Evolutionary conservation across 1,140 invertebrate genomes (phyloP), one percentile per base, ranked within the genome.

Genomic region (Apis florea): DNA sequence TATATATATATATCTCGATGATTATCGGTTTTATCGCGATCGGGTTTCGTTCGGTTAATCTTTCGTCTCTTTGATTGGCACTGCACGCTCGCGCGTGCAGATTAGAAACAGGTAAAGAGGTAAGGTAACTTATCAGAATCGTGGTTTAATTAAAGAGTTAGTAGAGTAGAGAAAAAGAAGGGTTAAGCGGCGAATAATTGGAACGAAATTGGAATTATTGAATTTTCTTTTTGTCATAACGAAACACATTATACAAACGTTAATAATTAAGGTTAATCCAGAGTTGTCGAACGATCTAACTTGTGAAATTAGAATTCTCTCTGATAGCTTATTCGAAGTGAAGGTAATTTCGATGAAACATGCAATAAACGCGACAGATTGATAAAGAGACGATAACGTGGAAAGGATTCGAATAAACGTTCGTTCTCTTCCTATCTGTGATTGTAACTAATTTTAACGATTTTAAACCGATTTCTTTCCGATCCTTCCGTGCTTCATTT

Each of bases 391-490:
- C 31, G 31, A 40, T 40, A 40, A 53, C 17, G 67, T 79, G 67
- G 67, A 26, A 63, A 71, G 11, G 21, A 71, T 61, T 79, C n/a
- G 67, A 71, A 79, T 79, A 63, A 79, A 79, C 49, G 71, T 79
- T 21, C 11, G 26, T n/a, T 51, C 19, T 49, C 47, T 70, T 56
- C 61, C 61, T 54, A 2, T 1, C n/a, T 19, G 2, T 5, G 49
- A 6, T 31, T 70, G n/a, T 53, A 53, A 40, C 58, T 8, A 12
- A 26, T 21, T 53, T 13, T 6, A 5, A 11, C 47, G 59, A 19
- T 53, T 53, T 40, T 79, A 51, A 51, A 51, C 31, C 61, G 70
- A n/a, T n/a, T 53, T 15, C 5, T 9, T 21, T 40, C 31, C 31
- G 31, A 40, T 40, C 31, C 9, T 67, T n/a, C 10, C 2, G 0